phyloP scores from a whole-genome alignment of 2,888 invertebrate species.

The Nasonovia ribisnigri region DNA sequence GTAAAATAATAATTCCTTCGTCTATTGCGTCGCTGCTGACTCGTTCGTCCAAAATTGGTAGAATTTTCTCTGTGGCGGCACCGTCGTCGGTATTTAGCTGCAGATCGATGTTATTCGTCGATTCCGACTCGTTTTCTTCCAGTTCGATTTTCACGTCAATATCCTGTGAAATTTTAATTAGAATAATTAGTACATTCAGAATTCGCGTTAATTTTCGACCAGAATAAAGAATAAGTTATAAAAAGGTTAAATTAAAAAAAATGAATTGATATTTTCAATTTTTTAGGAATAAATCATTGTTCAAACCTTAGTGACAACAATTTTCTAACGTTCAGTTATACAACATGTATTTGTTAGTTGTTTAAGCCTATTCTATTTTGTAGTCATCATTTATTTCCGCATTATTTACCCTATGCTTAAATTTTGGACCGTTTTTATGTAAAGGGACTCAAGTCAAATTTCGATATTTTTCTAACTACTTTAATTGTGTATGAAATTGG shows the following conservation, averaged over 20 bases:
- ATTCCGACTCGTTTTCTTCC: slow-evolving; percentile 27
- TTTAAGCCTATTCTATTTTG: neutral
- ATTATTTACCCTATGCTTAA: neutral
- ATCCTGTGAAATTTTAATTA: neutral
- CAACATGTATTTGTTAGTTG: neutral
- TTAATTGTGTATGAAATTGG: no score
- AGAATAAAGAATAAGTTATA: neutral
- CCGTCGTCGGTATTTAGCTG: neutral
- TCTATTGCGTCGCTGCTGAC: neutral
- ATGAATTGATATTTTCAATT: neutral
- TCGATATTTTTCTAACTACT: no score
- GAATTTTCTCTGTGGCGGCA: neutral
- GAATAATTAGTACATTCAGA: neutral
- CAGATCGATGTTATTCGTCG: neutral
- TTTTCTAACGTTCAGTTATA: neutral
- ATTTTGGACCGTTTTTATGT: no score
- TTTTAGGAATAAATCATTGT: neutral
- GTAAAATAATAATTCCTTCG: slow-evolving; percentile 9
- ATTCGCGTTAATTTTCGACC: neutral
- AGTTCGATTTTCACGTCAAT: slow-evolving; percentile 35
- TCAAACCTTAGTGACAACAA: neutral
- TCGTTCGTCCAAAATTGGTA: neutral
- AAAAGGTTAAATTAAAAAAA: neutral
- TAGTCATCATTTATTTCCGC: neutral
- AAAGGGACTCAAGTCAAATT: no score